These are phyloP conservation scores for Poeciliopsis infans DNA, from an alignment of 2,797 vertebrate species.

Conservation along the genomic window DNA sequence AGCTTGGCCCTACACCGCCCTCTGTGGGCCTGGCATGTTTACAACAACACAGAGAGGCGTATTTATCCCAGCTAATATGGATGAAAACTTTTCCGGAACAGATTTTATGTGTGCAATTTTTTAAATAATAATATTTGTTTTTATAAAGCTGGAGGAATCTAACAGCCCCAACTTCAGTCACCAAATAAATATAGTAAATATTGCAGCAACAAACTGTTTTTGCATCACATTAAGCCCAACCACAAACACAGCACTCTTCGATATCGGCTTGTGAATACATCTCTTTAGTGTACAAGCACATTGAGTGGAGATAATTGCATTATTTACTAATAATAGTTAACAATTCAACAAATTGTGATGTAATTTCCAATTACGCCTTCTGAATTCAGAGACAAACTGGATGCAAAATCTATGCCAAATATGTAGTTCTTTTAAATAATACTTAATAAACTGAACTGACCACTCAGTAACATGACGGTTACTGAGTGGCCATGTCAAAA, in stretches of 20 bases:
- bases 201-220: background rate
- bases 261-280: background rate
- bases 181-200: background rate
- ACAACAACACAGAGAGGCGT: too few species aligned
- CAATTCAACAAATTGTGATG: background rate
- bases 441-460: background rate
- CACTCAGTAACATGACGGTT: background rate
- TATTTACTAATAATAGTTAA: background rate
- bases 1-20: too few species aligned
- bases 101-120: too few species aligned
- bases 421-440: background rate
- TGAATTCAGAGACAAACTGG: background rate
- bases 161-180: background rate
- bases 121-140: too few species aligned
- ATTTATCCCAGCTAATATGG: too few species aligned
- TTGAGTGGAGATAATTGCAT: background rate
- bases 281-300: background rate
- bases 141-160: background rate
- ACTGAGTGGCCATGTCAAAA: background rate
- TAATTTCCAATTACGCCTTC: background rate
- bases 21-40: too few species aligned
- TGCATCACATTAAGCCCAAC: background rate
- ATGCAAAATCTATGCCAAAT: background rate
- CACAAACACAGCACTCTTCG: background rate
- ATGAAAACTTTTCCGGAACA: too few species aligned